phyloP scores from a whole-genome alignment of 92 coral and sea anemone species.

The Porites rus region DNA sequence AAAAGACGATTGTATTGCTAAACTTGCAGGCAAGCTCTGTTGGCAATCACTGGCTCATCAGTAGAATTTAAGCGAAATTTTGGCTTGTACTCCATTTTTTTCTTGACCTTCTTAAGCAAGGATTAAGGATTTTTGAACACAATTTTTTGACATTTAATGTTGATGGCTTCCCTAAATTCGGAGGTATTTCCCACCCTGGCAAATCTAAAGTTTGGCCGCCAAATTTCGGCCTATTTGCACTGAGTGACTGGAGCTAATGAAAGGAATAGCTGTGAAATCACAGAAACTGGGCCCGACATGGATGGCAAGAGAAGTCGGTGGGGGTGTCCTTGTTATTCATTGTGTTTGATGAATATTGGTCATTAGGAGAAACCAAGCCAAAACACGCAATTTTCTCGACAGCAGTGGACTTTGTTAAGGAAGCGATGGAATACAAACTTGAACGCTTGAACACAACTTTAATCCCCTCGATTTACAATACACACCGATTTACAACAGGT shows the following conservation, averaged over 20 bases:
- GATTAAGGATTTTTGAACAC: background rate
- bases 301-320: conserved; percentile 11
- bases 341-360: conserved; percentile 4
- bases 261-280: conserved; percentile 11
- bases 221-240: conserved; percentile 11
- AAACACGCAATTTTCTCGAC: conserved; percentile 8
- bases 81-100: background rate
- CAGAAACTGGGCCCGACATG: background rate
- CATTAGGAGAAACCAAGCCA: background rate
- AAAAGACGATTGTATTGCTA: no score
- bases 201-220: conserved; percentile 17
- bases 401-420: no score
- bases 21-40: conserved; percentile 31
- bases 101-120: background rate
- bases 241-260: background rate
- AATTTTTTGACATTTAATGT: conserved; percentile 18
- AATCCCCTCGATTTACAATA: no score
- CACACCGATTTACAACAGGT: no score
- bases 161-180: conserved; percentile 31
- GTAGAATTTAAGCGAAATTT: conserved; percentile 41
- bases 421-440: no score
- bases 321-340: conserved; percentile 15
- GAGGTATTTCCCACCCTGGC: conserved; percentile 19
- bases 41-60: background rate
- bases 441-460: no score